Evolutionary conservation across 2,888 invertebrate genomes (phyloP).

Genomic region (Ashinkailepas kermadecensis): DNA sequence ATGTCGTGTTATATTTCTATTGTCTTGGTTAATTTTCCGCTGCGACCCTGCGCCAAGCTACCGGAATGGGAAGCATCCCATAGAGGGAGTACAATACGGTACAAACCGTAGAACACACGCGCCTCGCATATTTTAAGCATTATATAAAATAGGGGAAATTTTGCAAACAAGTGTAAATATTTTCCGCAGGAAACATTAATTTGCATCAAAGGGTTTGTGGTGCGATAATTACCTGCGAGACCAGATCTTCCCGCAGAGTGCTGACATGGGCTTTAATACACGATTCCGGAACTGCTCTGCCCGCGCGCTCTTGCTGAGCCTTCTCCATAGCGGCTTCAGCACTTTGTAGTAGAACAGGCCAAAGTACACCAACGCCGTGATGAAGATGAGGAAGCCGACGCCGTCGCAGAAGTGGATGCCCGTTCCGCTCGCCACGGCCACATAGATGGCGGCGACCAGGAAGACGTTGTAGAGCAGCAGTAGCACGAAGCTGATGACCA

Average conservation of each 20-base stretch:
- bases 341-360: conserved; percentile 56
- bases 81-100: too few relatives aligned
- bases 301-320: too few relatives aligned
- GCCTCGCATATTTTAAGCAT: too few relatives aligned
- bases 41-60: too few relatives aligned
- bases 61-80: too few relatives aligned
- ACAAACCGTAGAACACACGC: too few relatives aligned
- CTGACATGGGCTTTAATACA: not conserved
- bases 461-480: not conserved
- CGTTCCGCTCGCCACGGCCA: not conserved
- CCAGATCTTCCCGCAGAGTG: not conserved
- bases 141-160: not conserved
- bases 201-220: not conserved
- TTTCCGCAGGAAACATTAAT: not conserved
- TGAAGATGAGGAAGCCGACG: conserved; percentile 61
- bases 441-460: not conserved
- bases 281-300: not conserved
- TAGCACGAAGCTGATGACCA: not conserved
- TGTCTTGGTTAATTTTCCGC: too few relatives aligned
- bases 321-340: not conserved
- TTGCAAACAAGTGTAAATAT: not conserved
- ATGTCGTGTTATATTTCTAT: too few relatives aligned
- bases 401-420: conserved; percentile 52
- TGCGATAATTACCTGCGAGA: not conserved
- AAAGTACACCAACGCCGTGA: conserved; percentile 54